phyloP scores from a whole-genome alignment of 2,797 vertebrate species.

The Gallinago stenura region DNA sequence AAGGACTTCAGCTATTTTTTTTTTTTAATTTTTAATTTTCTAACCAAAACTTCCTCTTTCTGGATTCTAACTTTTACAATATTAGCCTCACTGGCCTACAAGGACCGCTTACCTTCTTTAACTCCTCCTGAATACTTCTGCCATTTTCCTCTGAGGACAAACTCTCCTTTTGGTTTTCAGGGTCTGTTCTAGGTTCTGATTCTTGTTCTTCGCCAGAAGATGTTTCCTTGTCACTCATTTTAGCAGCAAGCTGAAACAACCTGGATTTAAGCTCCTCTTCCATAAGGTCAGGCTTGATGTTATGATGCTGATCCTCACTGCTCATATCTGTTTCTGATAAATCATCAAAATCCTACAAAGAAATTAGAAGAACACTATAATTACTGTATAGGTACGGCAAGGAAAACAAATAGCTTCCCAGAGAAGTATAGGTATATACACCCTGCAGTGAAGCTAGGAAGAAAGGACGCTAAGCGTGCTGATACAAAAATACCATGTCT shows the following conservation, averaged over 20 bases:
- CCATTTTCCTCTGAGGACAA: conserved; percentile 76
- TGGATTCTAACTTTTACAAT: not conserved
- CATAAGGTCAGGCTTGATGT: conserved; percentile 42
- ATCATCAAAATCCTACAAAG: conserved; percentile 70
- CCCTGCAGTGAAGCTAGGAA: not conserved
- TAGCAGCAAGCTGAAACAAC: conserved; percentile 82
- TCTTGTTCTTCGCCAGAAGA: conserved; percentile 89
- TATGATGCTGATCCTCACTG: conserved; percentile 78
- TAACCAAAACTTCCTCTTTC: not conserved
- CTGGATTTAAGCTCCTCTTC: conserved; percentile 84
- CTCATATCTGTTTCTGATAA: conserved; percentile 75
- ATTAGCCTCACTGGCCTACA: not conserved
- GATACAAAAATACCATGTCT: not conserved
- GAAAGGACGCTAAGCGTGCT: not conserved
- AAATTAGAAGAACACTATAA: not conserved
- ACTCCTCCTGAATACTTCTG: conserved; percentile 77
- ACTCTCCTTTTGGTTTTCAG: conserved; percentile 70
- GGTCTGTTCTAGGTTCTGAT: conserved; percentile 70
- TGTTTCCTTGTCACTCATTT: conserved; percentile 86
- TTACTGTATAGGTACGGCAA: not conserved
- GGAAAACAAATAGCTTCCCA: not conserved
- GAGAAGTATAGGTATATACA: not conserved
- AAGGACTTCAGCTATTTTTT: not conserved
- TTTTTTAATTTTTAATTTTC: not conserved
- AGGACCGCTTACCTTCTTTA: conserved; percentile 77